Evolutionary conservation across 2,888 invertebrate genomes (phyloP).

Genomic region (Cephus nigrinus): DNA sequence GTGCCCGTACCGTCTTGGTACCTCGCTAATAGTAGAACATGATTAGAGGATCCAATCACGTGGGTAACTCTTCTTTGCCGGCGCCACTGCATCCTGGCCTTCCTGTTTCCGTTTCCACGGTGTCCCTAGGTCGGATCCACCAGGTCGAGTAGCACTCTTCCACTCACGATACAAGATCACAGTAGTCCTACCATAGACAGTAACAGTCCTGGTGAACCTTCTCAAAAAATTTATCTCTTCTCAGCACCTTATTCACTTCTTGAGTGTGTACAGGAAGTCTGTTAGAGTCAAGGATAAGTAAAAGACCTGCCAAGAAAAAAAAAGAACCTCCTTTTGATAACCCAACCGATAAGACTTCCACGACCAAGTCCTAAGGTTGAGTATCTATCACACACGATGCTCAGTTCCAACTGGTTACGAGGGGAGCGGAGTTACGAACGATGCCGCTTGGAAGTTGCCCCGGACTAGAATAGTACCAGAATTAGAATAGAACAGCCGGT

Average conservation of each 20-base stretch:
- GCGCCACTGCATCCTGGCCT: constrained; percentile 61
- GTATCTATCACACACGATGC: constrained; percentile 54
- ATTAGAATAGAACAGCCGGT: constrained; percentile 43
- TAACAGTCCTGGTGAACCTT: not conserved
- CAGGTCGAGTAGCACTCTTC: not conserved
- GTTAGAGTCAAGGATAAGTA: not conserved
- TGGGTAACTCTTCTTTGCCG: constrained; percentile 58
- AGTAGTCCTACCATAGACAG: not conserved
- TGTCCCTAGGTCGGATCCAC: not conserved
- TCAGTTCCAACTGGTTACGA: constrained; percentile 46
- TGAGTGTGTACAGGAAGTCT: not conserved
- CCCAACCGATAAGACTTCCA: not conserved
- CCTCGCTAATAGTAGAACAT: constrained; percentile 61
- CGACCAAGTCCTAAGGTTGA: constrained; percentile 17
- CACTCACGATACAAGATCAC: not conserved
- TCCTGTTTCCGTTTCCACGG: constrained; percentile 1
- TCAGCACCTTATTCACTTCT: not conserved
- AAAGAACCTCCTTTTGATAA: not conserved
- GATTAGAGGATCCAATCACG: constrained; percentile 63
- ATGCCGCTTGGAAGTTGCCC: constrained; percentile 10
- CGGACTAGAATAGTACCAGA: constrained; percentile 47
- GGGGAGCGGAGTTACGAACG: constrained; percentile 27
- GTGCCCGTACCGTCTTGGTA: constrained; percentile 63
- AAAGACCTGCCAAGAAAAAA: not conserved
- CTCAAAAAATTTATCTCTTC: not conserved